Evolutionary conservation across 2,113 vertebrate genomes (phyloP).

Genomic region (Emydocephalus ijimae): DNA sequence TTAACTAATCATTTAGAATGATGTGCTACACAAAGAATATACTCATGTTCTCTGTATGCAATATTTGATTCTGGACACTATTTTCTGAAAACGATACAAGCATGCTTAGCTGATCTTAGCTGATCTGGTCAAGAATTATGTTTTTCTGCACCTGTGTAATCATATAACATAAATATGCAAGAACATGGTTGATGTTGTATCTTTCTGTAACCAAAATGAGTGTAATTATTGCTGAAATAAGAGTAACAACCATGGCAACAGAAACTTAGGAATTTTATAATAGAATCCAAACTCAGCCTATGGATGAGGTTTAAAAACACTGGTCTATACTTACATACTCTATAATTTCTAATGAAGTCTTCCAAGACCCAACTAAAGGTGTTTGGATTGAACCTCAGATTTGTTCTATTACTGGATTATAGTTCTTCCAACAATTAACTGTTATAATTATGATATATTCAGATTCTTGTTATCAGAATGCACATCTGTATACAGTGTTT

Average conservation of each 20-base stretch:
- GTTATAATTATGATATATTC: not conserved
- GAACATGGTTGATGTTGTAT: not conserved
- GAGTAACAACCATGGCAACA: not conserved
- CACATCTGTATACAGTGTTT: not conserved
- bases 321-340: not conserved
- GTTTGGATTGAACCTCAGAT: not conserved
- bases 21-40: not conserved
- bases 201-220: not conserved
- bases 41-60: not conserved
- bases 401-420: not conserved
- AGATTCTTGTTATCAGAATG: not conserved
- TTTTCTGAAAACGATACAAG: not conserved
- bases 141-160: slow-evolving; percentile 2
- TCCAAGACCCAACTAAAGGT: not conserved
- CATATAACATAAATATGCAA: not conserved
- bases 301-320: not conserved
- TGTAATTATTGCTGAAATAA: not conserved
- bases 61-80: not conserved
- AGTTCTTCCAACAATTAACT: not conserved
- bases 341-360: not conserved
- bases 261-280: not conserved
- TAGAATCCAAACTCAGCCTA: not conserved
- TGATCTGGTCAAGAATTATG: not conserved
- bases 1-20: not conserved
- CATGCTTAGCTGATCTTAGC: not conserved